Conservation (phyloP, 2,113 vertebrate species). For the Eublepharis macularius region DNA sequence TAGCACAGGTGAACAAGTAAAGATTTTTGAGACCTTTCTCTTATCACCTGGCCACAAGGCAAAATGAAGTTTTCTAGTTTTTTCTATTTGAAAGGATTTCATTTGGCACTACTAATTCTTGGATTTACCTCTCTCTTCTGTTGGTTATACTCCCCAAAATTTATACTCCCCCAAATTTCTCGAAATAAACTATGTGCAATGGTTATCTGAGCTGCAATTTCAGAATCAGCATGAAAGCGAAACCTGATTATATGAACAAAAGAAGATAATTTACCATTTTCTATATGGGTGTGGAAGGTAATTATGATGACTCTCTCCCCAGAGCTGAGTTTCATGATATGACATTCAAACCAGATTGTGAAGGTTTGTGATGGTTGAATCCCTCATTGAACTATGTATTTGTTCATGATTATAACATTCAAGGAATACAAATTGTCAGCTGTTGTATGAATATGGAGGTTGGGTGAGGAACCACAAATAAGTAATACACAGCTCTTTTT, state of each 20-base stretch:
- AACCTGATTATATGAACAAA: neutral
- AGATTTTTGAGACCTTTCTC: neutral
- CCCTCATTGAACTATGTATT: neutral
- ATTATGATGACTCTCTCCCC: neutral
- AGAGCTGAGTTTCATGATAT: neutral
- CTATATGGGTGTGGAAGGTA: neutral
- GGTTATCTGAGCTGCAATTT: neutral
- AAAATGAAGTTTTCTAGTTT: neutral
- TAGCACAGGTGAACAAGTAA: neutral
- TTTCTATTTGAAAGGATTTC: neutral
- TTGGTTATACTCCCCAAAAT: neutral
- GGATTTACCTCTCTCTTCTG: neutral
- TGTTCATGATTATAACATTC: neutral
- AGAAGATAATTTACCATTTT: neutral
- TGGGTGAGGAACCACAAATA: too few species aligned
- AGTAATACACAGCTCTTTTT: too few species aligned
- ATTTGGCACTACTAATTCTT: too few species aligned
- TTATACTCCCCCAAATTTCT: neutral
- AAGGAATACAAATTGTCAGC: neutral
- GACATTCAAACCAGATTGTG: neutral
- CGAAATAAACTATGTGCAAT: neutral
- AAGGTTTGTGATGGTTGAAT: neutral
- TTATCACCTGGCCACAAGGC: neutral
- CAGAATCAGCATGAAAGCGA: neutral
- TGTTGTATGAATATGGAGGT: neutral